These are phyloP conservation scores for Recurvirostra avosetta DNA, from an alignment of 2,113 vertebrate species.

Conservation along the genomic window DNA sequence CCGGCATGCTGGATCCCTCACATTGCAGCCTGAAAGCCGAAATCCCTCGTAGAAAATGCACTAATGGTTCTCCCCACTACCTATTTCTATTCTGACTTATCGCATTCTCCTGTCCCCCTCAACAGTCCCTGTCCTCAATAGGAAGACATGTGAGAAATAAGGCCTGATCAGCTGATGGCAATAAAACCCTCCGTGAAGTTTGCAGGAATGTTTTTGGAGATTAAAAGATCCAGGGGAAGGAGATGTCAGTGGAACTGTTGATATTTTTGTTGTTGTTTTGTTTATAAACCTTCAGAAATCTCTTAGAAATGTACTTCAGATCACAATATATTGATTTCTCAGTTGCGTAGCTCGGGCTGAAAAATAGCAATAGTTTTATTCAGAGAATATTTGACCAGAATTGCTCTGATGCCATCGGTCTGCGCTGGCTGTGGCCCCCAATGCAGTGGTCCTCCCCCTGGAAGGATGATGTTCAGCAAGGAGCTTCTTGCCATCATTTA, in stretches of 20 bases:
- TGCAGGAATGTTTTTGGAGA: not conserved
- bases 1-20: not conserved
- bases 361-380: not conserved
- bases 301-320: not conserved
- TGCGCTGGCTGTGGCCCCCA: not conserved
- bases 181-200: not conserved
- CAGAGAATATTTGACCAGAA: not conserved
- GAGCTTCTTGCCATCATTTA: not conserved
- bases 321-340: not conserved
- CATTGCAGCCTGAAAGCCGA: not conserved
- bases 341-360: not conserved
- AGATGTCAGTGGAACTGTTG: not conserved
- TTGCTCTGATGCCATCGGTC: not conserved
- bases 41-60: not conserved
- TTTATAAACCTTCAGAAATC: not conserved
- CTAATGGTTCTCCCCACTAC: not conserved
- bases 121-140: not conserved
- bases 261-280: not conserved
- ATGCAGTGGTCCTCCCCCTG: rapidly evolving
- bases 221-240: not conserved
- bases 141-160: not conserved
- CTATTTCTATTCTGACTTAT: not conserved
- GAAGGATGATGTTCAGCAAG: not conserved
- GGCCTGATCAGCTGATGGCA: not conserved
- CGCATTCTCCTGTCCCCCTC: not conserved